Evolutionary conservation across 2,888 invertebrate species (phyloP).

Genomic region (Zeuzera pyrina): DNA sequence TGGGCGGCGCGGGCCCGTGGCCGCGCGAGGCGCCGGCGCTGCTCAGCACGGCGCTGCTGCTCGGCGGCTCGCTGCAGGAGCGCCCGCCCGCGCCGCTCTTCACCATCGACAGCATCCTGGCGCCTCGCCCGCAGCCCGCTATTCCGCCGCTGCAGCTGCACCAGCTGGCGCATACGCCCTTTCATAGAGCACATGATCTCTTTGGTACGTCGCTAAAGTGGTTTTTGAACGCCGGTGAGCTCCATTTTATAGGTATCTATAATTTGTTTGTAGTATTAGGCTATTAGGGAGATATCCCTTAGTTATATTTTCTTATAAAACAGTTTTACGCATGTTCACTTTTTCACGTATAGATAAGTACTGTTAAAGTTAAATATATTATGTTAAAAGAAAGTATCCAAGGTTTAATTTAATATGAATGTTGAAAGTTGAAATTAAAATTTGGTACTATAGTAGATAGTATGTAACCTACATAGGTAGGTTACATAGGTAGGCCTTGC

Average conservation of each 20-base stretch:
- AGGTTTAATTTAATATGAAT: too few relatives aligned
- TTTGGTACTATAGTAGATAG: too few relatives aligned
- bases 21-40: slow-evolving; percentile 60
- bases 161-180: slow-evolving; percentile 76
- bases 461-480: too few relatives aligned
- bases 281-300: too few relatives aligned
- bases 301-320: too few relatives aligned
- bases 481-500: too few relatives aligned
- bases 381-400: too few relatives aligned
- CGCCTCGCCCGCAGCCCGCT: slow-evolving; percentile 77
- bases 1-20: slow-evolving; percentile 47
- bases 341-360: too few relatives aligned
- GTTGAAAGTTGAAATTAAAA: too few relatives aligned
- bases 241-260: neutral
- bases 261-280: too few relatives aligned
- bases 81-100: slow-evolving; percentile 76
- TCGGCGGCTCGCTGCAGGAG: slow-evolving; percentile 62
- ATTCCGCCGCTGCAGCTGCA: slow-evolving; percentile 71
- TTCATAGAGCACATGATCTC: slow-evolving; percentile 83
- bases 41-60: slow-evolving; percentile 66
- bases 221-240: slow-evolving; percentile 8
- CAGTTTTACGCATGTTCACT: too few relatives aligned
- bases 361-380: too few relatives aligned
- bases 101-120: slow-evolving; percentile 90
- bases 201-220: slow-evolving; percentile 75